A percentile compares a stretch with the other conserved stretches of the same genome.
These are phyloP conservation scores for Clunio marinus DNA, from an alignment of 2,888 invertebrate species.

Conservation along the genomic window DNA sequence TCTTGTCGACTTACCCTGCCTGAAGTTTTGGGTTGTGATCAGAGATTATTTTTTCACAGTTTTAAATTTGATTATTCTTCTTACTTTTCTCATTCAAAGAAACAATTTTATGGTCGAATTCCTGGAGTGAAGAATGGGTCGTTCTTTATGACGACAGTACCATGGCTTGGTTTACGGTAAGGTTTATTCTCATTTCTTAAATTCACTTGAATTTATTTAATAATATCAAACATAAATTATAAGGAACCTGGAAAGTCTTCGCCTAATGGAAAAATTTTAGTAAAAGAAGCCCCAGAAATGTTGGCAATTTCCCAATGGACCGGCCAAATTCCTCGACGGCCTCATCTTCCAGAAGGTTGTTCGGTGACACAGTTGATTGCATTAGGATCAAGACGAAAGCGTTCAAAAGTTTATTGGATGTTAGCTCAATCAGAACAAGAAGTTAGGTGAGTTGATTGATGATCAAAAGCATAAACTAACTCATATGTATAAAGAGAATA, in stretches of 20 bases:
- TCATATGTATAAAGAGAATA: no score
- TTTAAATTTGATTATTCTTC: neutral
- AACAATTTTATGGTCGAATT: conserved; percentile 68
- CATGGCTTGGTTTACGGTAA: conserved; percentile 79
- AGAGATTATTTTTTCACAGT: neutral
- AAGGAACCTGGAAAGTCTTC: conserved; percentile 51
- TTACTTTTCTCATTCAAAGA: conserved; percentile 52
- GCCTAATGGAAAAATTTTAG: conserved; percentile 54
- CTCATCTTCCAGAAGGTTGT: conserved; percentile 65
- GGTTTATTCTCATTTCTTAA: conserved; percentile 40
- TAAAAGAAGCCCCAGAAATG: conserved; percentile 77
- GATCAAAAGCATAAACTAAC: no score
- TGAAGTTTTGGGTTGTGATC: no score
- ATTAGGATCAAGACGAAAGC: conserved; percentile 64
- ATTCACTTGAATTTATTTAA: neutral
- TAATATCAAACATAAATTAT: neutral
- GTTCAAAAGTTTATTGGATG: conserved; percentile 75
- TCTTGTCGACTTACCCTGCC: no score
- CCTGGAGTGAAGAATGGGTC: conserved; percentile 82
- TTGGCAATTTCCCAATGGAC: conserved; percentile 78
- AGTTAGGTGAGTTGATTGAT: conserved; percentile 58
- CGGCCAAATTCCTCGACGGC: conserved; percentile 68
- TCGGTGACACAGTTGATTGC: conserved; percentile 71
- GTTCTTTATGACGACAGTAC: conserved; percentile 79
- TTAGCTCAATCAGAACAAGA: conserved; percentile 72